These are phyloP conservation scores for Pseudochirops corinnae DNA, from an alignment of 2,797 vertebrate species.

Conservation along the genomic window DNA sequence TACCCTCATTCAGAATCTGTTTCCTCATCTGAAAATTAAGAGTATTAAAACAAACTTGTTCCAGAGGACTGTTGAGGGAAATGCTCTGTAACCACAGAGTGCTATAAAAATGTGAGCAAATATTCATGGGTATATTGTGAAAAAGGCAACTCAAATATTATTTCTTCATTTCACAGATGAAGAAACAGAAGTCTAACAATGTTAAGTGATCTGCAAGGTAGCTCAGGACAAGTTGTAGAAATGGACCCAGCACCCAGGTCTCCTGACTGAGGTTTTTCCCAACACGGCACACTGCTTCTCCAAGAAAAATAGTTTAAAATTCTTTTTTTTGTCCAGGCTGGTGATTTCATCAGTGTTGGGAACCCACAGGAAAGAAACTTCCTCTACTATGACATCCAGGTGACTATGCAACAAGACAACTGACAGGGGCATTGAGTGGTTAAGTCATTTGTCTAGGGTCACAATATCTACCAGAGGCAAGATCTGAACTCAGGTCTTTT, in stretches of 20 bases:
- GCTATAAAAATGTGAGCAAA: background rate
- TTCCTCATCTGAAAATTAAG: background rate
- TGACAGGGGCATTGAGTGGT: background rate
- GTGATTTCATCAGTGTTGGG: background rate
- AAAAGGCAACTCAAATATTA: background rate
- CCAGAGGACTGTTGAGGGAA: background rate
- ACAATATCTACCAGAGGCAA: background rate
- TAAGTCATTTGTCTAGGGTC: background rate
- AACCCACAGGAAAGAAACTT: background rate
- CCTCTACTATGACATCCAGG: background rate
- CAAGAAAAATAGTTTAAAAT: background rate
- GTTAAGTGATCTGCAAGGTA: background rate
- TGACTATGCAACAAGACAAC: background rate
- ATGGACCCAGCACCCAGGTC: background rate
- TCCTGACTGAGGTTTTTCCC: background rate
- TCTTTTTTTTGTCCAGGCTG: background rate
- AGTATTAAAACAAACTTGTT: background rate
- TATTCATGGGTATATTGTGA: background rate
- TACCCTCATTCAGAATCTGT: background rate
- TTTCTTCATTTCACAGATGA: background rate
- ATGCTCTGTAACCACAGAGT: background rate
- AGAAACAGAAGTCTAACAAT: background rate
- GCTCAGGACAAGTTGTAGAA: background rate
- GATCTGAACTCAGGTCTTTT: background rate
- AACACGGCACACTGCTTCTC: background rate